Base-by-base conservation (phyloP, 2,888 invertebrate genomes). In the Xylocampa areola region DNA sequence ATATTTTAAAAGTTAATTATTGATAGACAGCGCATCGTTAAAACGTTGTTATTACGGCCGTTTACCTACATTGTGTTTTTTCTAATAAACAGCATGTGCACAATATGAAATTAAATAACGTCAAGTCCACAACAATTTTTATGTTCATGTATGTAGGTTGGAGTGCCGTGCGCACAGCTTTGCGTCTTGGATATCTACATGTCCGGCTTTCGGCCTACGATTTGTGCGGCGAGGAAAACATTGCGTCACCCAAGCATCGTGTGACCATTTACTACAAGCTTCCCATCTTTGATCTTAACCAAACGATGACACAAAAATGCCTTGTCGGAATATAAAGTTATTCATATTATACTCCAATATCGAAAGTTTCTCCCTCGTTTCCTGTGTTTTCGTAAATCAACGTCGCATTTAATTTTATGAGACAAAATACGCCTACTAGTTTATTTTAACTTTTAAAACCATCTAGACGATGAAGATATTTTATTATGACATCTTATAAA, bases 131-230 rank as follows among this genome's bases (percentile, higher is more conserved):
- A 78, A 82, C 73, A 79, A 81, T 86, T 89, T 87, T 88, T 89
- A 90, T 85, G 87, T 86, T 85, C 85, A 82, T 89, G 83, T 88
- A 88, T 89, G 88, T 91, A 88, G 91, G 89, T 87, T 89, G 88
- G 71, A 84, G 92, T 90, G 91, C 91, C 92, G 92, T 93, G 92
- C 84, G 92, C 92, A 92, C 80, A 86, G 83, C 82, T 85, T 66
- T 78, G 80, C 81, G 82, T 82, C 79, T 83, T 82, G 82, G 81
- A 81, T 77, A 69, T 77, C 82, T 82, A 83, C 82, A 88, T 86
- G 87, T 91, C 88, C 91, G 89, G 87, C 86, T 89, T 84, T 87
- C 87, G 70, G 84, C 89, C 90, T 88, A 90, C 90, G 87, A 74
- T 73, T 82, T 79, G 73, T 77, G 77, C 67, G 75, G 66, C 70